Evolutionary conservation across 2,113 vertebrate genomes (phyloP), one percentile per base, ranked within the genome.

Genomic region (Eublepharis macularius): DNA sequence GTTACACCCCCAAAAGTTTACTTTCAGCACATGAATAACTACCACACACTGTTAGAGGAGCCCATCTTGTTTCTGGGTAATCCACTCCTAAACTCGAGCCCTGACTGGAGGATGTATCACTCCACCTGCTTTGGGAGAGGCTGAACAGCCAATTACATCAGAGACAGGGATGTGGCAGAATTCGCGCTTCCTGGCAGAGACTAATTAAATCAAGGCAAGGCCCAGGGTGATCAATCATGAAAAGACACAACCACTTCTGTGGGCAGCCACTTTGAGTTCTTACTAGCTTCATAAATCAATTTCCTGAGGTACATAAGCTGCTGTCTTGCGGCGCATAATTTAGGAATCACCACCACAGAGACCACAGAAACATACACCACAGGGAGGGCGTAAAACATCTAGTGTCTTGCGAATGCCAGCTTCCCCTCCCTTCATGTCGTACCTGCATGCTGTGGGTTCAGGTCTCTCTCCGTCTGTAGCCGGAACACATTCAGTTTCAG

Each of bases 391-490:
- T 70, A 47, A 81, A 41, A 17, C 16, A 76, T 39, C 2, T 83
- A 60, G 21, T 16, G 29, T n/a, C 10, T 51, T 19, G 63, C 0
- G 26, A 24, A 24, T 24, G 75, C 26, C 57, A 72, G 26, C 19
- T n/a, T 84, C 80, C 63, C 26, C n/a, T 72, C n/a, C 29, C 19
- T 66, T 29, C 63, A 47, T 34, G 68, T 43, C 66, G 0, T 93
- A 94, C 93, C 93, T 95, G 91, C 79, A 41, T 92, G 88, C 75
- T 93, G 91, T 63, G 95, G 93, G 89, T 94, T 96, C 60, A 94
- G 80, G 24, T 97, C 93, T 79, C 93, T 96, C 84, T 95, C 95
- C 2, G 91, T 95, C 80, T 97, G 95, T 43, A 97, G 83, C 36
- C 8, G 85, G 43, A 96, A 96, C 60, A 96, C 41, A 75, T 90